Percentiles rank a stretch among this genome's conserved stretches.
Conservation (phyloP, 2,888 invertebrate species). For the Octonoba sinensis region DNA sequence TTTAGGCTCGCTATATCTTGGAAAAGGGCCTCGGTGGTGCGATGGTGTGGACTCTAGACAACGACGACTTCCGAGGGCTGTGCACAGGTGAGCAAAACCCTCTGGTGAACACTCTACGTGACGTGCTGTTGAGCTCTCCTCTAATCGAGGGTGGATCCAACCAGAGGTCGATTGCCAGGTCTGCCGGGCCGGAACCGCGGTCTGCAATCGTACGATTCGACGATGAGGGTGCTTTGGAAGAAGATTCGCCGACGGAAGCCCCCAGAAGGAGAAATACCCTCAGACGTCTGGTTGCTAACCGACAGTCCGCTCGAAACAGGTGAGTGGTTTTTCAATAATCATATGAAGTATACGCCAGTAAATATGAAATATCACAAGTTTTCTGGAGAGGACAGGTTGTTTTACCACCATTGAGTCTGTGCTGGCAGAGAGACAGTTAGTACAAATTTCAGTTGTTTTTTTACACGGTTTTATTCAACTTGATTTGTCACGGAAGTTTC, state of each 20-base stretch:
- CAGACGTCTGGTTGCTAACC: conserved; percentile 46
- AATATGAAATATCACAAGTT: background rate
- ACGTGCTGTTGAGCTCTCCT: conserved; percentile 53
- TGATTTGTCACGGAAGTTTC: no score
- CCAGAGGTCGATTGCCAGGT: conserved; percentile 44
- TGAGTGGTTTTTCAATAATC: background rate
- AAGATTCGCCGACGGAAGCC: conserved; percentile 25
- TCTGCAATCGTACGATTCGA: conserved; percentile 14
- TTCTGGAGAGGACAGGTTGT: no score
- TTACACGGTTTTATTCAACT: no score
- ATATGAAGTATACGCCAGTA: background rate
- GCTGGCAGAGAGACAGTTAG: no score
- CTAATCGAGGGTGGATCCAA: conserved; percentile 63
- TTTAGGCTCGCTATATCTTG: conserved; percentile 82
- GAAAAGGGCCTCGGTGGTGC: conserved; percentile 88
- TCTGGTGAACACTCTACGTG: conserved; percentile 81
- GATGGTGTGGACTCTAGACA: conserved; percentile 95
- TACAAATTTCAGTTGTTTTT: no score
- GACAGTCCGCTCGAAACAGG: conserved; percentile 51
- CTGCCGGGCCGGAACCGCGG: conserved; percentile 38
- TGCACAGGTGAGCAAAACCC: conserved; percentile 90
- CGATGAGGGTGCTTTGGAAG: conserved; percentile 13
- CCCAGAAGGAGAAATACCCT: conserved; percentile 54
- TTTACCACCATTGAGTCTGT: no score
- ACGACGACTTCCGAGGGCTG: conserved; percentile 92